Evolutionary conservation across 1,140 invertebrate genomes (phyloP), one percentile per base, ranked within the genome.

Genomic region (Neodiprion fabricii): DNA sequence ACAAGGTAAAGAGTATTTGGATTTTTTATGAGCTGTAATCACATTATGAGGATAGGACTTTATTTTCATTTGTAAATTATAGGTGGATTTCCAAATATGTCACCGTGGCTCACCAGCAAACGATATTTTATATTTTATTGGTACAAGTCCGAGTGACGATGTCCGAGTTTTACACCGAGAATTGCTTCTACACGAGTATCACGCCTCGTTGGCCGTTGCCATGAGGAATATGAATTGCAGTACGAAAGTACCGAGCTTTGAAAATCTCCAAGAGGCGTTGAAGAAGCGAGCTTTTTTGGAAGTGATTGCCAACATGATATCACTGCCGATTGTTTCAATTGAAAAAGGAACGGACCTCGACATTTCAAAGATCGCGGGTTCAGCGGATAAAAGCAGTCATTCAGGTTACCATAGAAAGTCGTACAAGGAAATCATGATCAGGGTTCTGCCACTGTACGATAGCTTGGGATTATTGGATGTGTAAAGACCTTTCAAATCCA

Each of bases 11-110:
- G 11, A n/a, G n/a, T 61, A 11, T 61, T 61, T 61, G 11, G 53
- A 61, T 61, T 12, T 61, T 61, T 61, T 9, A 61, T 61, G 53
- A 5, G 28, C 2, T 40, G 28, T 40, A 40, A 40, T 40, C 5
- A 1, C 28, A 40, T 40, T 5, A 5, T 40, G 28, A 40, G 28
- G 28, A 40, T 5, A 2, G 2, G 28, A 40, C 0, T 40, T 40
- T 61, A 61, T 53, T 47, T 72, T 77, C 74, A 53, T 84, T 79
- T 70, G 49, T 72, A 5, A 66, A 17, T 84, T 86, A 50, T 78
- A 90, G 89, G 87, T 92, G 48, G 91, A 92, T 76, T 91, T 90
- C 73, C 91, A 92, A 84, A 48, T 89, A 65, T 77, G 79, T 48
- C n/a, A 82, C 11, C 89, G 88, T 69, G 78, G 80, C 10, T 89